phyloP scores from a whole-genome alignment of 2,113 vertebrate species.

The Silurus meridionalis region DNA sequence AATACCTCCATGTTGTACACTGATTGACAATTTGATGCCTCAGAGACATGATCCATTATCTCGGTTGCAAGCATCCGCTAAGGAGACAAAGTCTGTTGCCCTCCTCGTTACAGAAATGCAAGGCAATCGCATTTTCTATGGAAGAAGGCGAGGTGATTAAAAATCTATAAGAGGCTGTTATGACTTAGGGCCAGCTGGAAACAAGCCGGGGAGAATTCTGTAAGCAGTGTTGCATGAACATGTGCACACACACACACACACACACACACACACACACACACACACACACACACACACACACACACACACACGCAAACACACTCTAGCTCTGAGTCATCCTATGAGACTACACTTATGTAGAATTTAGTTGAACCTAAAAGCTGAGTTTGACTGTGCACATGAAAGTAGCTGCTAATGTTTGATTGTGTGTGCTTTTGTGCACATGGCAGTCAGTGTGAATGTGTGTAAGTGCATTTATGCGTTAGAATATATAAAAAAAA shows the following conservation, averaged over 20 bases:
- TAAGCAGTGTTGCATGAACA: constrained; percentile 34
- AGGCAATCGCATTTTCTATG: constrained; percentile 40
- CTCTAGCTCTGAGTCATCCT: constrained; percentile 24
- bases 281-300: constrained; percentile 7
- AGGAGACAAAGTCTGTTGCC: constrained; percentile 38
- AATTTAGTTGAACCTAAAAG: constrained; percentile 31
- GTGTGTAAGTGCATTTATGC: not conserved
- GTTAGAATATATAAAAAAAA: not conserved
- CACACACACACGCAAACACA: constrained; percentile 3
- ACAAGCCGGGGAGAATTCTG: constrained; percentile 23
- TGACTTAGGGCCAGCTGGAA: constrained; percentile 45
- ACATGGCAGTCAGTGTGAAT: not conserved
- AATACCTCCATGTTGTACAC: constrained; percentile 43
- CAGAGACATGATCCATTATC: constrained; percentile 40
- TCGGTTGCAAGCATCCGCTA: constrained; percentile 19
- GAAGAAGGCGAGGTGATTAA: constrained; percentile 45
- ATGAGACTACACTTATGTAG: constrained; percentile 34
- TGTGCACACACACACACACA: constrained; percentile 8
- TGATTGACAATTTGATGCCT: constrained; percentile 50
- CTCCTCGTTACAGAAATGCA: constrained; percentile 33
- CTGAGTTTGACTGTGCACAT: constrained; percentile 14
- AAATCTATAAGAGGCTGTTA: constrained; percentile 52
- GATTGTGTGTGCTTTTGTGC: not conserved
- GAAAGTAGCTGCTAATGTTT: constrained; percentile 8
- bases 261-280: constrained; percentile 18